Conservation (phyloP, 2,888 invertebrate species). For the Subacronicta megacephala region DNA sequence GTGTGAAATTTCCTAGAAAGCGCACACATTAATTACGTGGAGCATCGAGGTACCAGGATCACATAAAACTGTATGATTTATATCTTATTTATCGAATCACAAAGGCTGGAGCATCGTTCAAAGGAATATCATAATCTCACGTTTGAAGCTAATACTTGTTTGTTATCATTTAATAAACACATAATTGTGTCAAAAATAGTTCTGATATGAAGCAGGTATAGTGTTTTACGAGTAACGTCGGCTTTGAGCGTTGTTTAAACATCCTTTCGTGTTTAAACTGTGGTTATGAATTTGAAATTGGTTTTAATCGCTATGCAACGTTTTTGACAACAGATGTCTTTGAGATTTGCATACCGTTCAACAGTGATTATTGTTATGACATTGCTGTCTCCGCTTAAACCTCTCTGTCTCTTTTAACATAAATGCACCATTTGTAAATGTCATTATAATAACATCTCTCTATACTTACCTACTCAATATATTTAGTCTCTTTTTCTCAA, state of each 20-base stretch:
- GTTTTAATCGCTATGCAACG: conserved; percentile 10
- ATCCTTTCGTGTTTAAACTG: conserved; percentile 52
- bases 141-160: conserved; percentile 48
- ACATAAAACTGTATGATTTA: conserved; percentile 54
- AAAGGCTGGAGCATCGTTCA: conserved; percentile 48
- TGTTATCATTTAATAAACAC: conserved; percentile 54
- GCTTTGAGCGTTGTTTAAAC: conserved; percentile 52
- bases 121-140: conserved; percentile 58
- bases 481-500: too few species aligned
- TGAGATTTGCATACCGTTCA: not conserved
- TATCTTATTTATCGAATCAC: conserved; percentile 56
- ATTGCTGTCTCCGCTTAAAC: too few species aligned
- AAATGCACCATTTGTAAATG: too few species aligned
- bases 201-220: conserved; percentile 46
- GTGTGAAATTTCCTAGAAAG: conserved; percentile 43
- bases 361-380: not conserved
- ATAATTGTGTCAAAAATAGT: conserved; percentile 46
- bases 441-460: too few species aligned
- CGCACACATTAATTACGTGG: conserved; percentile 31
- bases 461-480: too few species aligned
- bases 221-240: conserved; percentile 47
- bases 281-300: conserved; percentile 40
- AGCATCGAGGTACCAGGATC: conserved; percentile 35
- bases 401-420: too few species aligned
- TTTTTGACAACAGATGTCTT: not conserved